Conservation (phyloP, 2,113 vertebrate species). For the Stercorarius parasiticus region DNA sequence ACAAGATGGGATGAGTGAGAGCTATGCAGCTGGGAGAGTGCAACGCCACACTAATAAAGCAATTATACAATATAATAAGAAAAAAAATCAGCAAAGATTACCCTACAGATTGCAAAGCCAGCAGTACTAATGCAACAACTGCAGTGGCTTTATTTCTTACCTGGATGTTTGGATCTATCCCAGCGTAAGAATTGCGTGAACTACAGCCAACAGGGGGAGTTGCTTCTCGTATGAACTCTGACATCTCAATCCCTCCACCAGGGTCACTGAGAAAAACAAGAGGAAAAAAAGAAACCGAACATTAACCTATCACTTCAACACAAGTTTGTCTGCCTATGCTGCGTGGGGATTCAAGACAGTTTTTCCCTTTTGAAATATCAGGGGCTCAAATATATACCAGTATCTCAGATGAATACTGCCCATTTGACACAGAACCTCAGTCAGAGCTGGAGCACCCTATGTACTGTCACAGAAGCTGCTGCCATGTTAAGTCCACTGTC, state of each 20-base stretch:
- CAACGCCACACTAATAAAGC: not conserved
- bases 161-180: conserved; percentile 90
- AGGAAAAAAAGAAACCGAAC: not conserved
- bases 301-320: not conserved
- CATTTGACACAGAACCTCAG: not conserved
- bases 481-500: not conserved
- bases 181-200: conserved; percentile 96
- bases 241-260: conserved; percentile 97
- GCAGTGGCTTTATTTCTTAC: conserved; percentile 65
- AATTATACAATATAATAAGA: not conserved
- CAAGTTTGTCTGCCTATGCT: not conserved
- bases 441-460: not conserved
- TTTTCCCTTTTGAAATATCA: not conserved
- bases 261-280: conserved; percentile 83
- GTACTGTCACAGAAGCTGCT: not conserved
- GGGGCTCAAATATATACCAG: not conserved
- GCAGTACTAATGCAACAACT: not conserved
- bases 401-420: not conserved
- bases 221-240: conserved; percentile 92
- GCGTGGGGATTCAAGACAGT: not conserved
- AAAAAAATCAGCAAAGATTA: not conserved
- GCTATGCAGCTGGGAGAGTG: not conserved
- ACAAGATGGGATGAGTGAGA: not conserved
- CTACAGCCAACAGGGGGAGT: conserved; percentile 98
- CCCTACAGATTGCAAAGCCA: not conserved